These are phyloP conservation scores for Gallirallus australis DNA, from an alignment of 2,797 vertebrate genomes.

Conservation along the genomic window DNA sequence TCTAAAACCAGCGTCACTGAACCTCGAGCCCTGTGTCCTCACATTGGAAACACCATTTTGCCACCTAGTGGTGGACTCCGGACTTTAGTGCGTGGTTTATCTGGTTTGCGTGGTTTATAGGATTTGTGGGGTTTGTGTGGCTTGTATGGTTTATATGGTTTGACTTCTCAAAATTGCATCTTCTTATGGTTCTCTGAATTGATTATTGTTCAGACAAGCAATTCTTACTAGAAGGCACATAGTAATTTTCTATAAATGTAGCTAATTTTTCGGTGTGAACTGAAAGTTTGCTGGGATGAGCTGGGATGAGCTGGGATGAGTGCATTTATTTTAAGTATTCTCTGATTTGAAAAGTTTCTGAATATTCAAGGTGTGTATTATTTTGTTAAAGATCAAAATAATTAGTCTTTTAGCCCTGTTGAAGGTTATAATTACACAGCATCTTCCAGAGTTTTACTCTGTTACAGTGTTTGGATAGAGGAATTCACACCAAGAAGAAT, in stretches of 20 bases:
- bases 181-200: not conserved
- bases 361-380: not conserved
- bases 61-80: constrained; percentile 73
- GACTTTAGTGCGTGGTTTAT: not conserved
- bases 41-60: constrained; percentile 63
- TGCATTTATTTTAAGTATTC: not conserved
- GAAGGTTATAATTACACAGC: not conserved
- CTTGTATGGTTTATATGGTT: rapidly evolving
- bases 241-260: not conserved
- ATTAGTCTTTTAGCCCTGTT: not conserved
- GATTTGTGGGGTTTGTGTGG: too few relatives aligned
- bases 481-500: not conserved
- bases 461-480: not conserved
- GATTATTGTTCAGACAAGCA: not conserved
- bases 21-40: not conserved
- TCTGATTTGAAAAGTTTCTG: not conserved
- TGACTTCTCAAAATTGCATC: not conserved
- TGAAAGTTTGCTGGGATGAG: not conserved
- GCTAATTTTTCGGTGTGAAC: not conserved
- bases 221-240: not conserved
- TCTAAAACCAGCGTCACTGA: not conserved
- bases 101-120: too few relatives aligned
- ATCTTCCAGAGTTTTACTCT: not conserved
- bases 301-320: not conserved
- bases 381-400: not conserved